A percentile compares a stretch with the other conserved stretches of the same genome.
Evolutionary conservation across 2,113 vertebrate species (phyloP).

Genomic region (Sapayoa aenigma): DNA sequence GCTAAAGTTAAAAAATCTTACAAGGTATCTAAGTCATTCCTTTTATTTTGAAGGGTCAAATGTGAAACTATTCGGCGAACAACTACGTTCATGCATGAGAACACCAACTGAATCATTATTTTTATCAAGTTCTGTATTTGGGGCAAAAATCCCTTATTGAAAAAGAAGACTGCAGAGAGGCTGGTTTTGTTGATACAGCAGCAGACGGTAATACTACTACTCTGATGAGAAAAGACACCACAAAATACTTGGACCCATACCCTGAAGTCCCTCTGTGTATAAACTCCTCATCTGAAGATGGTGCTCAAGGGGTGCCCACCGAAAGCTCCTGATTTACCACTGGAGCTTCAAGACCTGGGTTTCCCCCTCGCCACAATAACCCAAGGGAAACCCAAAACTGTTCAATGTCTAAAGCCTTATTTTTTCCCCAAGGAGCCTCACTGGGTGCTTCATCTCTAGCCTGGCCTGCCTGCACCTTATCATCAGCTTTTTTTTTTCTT

Average conservation of each 20-base stretch:
- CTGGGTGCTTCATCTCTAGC: neutral
- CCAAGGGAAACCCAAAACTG: neutral
- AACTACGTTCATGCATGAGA: neutral
- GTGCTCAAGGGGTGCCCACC: neutral
- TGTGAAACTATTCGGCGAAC: neutral
- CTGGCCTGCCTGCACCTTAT: neutral
- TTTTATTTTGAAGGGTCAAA: slow-evolving; percentile 6
- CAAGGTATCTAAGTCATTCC: neutral
- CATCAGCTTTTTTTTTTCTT: neutral
- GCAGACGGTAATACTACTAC: neutral
- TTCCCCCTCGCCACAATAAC: neutral
- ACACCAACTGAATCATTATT: slow-evolving; percentile 3
- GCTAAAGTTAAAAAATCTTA: neutral
- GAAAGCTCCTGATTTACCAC: neutral
- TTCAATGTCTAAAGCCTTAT: neutral
- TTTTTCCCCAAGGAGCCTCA: neutral
- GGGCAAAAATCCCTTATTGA: neutral
- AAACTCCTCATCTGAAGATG: neutral
- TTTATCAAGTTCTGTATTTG: slow-evolving; percentile 17
- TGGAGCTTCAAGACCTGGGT: neutral
- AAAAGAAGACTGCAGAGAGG: neutral
- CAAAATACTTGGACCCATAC: neutral
- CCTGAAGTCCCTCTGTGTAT: neutral
- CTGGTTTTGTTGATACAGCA: neutral
- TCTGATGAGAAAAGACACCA: neutral